Base-by-base conservation (phyloP, 30 jellyfish, hydroid and myxozoan genomes). In the Hydra vulgaris region DNA sequence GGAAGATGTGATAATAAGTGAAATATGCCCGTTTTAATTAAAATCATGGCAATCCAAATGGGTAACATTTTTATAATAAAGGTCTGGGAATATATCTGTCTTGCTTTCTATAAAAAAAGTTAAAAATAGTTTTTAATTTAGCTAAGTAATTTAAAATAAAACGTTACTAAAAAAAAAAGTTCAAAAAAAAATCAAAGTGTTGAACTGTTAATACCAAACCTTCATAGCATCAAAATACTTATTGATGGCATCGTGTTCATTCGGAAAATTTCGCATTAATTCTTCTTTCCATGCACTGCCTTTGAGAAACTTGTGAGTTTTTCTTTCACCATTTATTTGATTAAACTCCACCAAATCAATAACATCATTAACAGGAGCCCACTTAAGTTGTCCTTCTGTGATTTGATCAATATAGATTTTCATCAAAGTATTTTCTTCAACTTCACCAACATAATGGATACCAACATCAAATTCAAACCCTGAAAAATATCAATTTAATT, bases 381-480 rank as follows among this genome's bases (percentile, higher is more conserved):
- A 93, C 53, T 26, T 81, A 70, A 93, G 74, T 27, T 93, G 96
- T 0, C 95, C 96, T 26, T 84, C 99, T 7, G 96, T 93, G 26
- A 93, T 79, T 71, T 93, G 99, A 70, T 93, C 90, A 20, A 78
- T 19, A 68, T 82, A 85, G 27, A 87, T 92, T 21, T 89, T 76
- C 72, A 87, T 80, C 88, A 87, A 27, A 8, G 96, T 84, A 77
- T 77, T 68, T 21, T 90, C 95, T 7, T 73, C 82, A 25, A 84
- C 79, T 67, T 88, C 95, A 19, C 99, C 99, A 76, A 93, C 74
- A 82, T 87, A 93, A 77, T 93, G 99, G 18, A 93, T 84, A 4
- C 99, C 99, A 71, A 93, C 99, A 74, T 93, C 99, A 74, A 93
- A 93, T 79, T 93, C 99, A 93, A 87, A 93, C 15, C 99, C 99